Percentiles rank a stretch among this genome's conserved stretches.
Evolutionary conservation across 2,797 vertebrate genomes (phyloP).

Genomic region (Crocidura indochinensis): DNA sequence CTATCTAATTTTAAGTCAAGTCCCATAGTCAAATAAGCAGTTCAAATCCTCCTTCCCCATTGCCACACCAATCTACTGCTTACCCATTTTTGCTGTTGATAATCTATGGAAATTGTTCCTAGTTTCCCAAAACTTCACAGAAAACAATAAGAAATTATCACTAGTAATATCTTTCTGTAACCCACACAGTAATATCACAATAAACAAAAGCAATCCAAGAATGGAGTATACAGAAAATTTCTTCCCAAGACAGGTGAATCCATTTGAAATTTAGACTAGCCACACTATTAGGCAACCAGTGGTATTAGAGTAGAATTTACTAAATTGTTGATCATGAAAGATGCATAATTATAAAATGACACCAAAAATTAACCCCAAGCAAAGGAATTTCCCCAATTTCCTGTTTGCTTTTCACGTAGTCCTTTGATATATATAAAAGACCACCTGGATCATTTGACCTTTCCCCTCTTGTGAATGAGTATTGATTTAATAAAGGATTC

Average conservation of each 20-base stretch:
- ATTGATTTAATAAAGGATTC: too few species aligned
- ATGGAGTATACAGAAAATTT: neutral
- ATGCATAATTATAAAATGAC: too few species aligned
- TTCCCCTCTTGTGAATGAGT: too few species aligned
- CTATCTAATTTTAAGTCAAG: neutral
- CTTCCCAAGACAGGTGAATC: constrained; percentile 1
- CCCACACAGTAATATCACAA: neutral
- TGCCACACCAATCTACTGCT: neutral
- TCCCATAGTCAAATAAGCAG: neutral
- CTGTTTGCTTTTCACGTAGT: too few species aligned
- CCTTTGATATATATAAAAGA: too few species aligned
- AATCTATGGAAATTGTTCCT: neutral
- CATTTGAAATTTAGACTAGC: neutral
- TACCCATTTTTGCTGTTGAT: neutral
- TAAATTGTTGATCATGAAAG: neutral
- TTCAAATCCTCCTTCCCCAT: neutral
- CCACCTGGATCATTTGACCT: too few species aligned
- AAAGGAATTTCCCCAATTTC: too few species aligned
- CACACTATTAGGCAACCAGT: neutral
- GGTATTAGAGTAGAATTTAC: neutral
- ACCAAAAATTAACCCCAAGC: too few species aligned
- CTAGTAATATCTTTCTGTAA: neutral
- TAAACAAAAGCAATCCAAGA: neutral
- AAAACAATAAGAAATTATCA: neutral
- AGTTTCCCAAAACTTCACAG: neutral